These are phyloP conservation scores for Hippocampus zosterae DNA, from an alignment of 2,113 vertebrate genomes.

Conservation along the genomic window DNA sequence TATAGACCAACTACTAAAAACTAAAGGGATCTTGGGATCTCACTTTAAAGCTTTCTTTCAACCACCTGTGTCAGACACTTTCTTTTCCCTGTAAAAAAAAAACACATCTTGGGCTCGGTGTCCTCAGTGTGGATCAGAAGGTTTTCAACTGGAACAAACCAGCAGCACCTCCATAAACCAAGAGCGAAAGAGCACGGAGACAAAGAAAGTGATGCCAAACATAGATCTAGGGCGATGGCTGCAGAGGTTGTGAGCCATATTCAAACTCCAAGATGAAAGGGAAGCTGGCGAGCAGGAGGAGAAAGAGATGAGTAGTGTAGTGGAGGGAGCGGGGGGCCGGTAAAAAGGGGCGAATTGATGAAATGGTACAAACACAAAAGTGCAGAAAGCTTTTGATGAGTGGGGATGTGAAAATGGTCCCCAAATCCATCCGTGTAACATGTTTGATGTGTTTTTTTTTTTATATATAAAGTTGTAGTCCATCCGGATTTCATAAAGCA, in stretches of 20 bases:
- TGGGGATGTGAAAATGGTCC: slow-evolving; percentile 2
- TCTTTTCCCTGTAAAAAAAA: slow-evolving; percentile 41
- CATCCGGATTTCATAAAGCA: neutral
- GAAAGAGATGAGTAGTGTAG: neutral
- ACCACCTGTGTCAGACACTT: slow-evolving; percentile 42
- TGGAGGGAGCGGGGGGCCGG: neutral
- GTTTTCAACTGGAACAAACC: slow-evolving; percentile 51
- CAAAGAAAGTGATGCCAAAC: slow-evolving; percentile 51
- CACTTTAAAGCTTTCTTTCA: slow-evolving; percentile 55
- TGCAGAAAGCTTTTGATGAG: slow-evolving; percentile 7
- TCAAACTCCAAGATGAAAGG: slow-evolving; percentile 44
- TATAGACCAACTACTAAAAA: slow-evolving; percentile 21
- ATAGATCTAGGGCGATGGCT: slow-evolving; percentile 17
- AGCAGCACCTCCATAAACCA: slow-evolving; percentile 46
- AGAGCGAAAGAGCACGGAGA: slow-evolving; percentile 33
- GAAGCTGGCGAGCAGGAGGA: slow-evolving; percentile 9
- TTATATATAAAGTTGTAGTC: neutral
- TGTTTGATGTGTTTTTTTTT: slow-evolving; percentile 1
- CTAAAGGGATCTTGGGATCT: slow-evolving; percentile 23
- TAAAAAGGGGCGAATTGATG: slow-evolving; percentile 2
- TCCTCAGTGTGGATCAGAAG: slow-evolving; percentile 48
- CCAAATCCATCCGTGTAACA: slow-evolving; percentile 4
- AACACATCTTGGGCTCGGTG: slow-evolving; percentile 36
- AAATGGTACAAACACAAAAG: slow-evolving; percentile 15
- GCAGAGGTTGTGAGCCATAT: slow-evolving; percentile 39